Evolutionary conservation across 1,140 invertebrate species (phyloP).

Genomic region (Riptortus pedestris): DNA sequence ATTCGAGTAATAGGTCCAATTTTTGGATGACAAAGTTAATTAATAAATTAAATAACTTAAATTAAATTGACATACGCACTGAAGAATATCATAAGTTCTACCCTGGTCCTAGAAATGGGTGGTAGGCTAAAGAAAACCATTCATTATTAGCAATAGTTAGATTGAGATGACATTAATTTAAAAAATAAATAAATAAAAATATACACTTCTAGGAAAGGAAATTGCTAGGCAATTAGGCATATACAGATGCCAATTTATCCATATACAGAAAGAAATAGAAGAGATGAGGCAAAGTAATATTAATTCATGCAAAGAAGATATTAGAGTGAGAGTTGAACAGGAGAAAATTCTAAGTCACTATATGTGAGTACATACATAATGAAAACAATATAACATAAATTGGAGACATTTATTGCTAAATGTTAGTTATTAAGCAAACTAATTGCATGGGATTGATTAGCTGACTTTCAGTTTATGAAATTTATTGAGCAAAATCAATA

Average conservation of each 20-base stretch:
- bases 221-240: neutral
- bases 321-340: neutral
- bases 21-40: neutral
- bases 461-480: too few species aligned
- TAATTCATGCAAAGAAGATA: neutral
- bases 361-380: neutral
- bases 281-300: neutral
- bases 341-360: neutral
- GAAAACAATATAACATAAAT: too few species aligned
- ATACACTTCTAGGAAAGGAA: conserved; percentile 1
- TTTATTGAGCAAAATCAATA: too few species aligned
- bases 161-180: neutral
- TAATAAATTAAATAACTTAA: neutral
- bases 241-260: neutral
- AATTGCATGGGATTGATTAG: too few species aligned
- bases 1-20: too few species aligned
- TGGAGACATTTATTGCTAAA: too few species aligned
- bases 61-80: neutral
- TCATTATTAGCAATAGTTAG: neutral
- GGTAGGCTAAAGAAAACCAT: too few species aligned
- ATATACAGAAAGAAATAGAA: conserved; percentile 1
- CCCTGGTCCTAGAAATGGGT: neutral
- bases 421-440: too few species aligned
- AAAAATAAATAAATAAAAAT: neutral
- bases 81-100: neutral